Base-by-base conservation (phyloP, 2,113 vertebrate genomes). In the Mola mola region DNA sequence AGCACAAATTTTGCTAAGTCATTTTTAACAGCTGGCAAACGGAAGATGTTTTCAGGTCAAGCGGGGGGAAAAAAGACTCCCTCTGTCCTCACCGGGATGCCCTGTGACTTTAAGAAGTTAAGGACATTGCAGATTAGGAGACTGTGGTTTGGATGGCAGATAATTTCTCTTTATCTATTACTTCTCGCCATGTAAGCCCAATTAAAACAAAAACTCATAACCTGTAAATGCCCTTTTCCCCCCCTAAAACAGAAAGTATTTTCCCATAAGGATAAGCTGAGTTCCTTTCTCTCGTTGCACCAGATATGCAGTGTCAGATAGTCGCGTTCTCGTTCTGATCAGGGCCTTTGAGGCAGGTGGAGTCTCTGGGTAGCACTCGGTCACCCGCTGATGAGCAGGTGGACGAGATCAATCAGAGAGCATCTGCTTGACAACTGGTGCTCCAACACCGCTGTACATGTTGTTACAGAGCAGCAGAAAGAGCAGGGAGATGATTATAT, bases 401-500 rank as follows among this genome's bases (percentile, higher is more conserved):
- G 67, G 58, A 65, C n/a, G 58, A 41, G 50, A 81, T 76, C 67
- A 68, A 74, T 83, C 59, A 44, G 62, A 60, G 33, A 71, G 61
- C 65, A 40, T 79, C 49, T 62, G 38, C 51, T 38, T 78, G 75
- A 71, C 69, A 71, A 77, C 71, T 55, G 66, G 52, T 57, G 68
- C 74, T 73, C 56, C 62, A 52, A 21, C 56, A 26, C 61, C 66
- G 22, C 75, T 52, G 76, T 84, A 66, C 78, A 55, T 79, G 80
- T 80, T 66, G 69, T 82, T 85, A 71, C 83, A 84, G 43, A 72
- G 71, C 80, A 69, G 69, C 56, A 9, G 44, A 61, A 65, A 65
- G 44, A 75, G 55, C 44, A 48, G 49, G 43, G 66, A 78, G 81
- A 73, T 83, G 64, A 71, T 87, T 74, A 79, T 85, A 75, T 71